Evolutionary conservation across 2,888 invertebrate species (phyloP).

Genomic region (Steinernema hermaphroditum): DNA sequence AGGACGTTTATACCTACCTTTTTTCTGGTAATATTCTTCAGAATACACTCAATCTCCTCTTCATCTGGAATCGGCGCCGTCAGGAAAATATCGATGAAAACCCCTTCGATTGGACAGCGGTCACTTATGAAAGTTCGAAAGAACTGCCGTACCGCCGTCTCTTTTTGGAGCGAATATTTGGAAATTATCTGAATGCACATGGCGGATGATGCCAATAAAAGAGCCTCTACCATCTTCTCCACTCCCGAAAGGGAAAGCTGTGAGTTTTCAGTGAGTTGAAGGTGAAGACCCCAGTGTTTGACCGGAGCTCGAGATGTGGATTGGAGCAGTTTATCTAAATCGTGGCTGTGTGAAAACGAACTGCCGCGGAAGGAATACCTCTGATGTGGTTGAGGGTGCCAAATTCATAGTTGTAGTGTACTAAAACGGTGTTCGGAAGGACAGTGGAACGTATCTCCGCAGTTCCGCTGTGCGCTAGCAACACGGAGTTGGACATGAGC

Average conservation of each 20-base stretch:
- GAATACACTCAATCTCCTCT: background rate
- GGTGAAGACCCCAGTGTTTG: background rate
- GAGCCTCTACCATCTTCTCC: background rate
- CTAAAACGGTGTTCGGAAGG: background rate
- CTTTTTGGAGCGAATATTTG: background rate
- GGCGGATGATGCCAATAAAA: too few relatives aligned
- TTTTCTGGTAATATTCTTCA: background rate
- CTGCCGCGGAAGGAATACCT: background rate
- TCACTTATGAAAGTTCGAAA: slow-evolving; percentile 13
- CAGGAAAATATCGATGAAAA: background rate
- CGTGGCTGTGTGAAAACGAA: background rate
- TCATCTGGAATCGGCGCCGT: slow-evolving; percentile 1
- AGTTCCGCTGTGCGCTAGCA: slow-evolving; percentile 18
- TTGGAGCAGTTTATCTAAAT: background rate
- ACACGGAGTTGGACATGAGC: background rate
- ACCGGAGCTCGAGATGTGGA: background rate
- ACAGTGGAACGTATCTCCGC: slow-evolving; percentile 4
- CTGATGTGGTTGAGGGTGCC: slow-evolving; percentile 1
- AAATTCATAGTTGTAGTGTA: slow-evolving; percentile 12
- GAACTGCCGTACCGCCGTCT: slow-evolving; percentile 9
- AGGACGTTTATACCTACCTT: too few relatives aligned
- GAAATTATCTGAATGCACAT: background rate
- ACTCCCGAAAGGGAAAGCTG: slow-evolving; percentile 1
- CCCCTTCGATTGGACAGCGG: background rate
- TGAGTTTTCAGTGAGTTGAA: background rate